phyloP scores from a whole-genome alignment of 2,888 invertebrate species.

The Campoletis raptor region DNA sequence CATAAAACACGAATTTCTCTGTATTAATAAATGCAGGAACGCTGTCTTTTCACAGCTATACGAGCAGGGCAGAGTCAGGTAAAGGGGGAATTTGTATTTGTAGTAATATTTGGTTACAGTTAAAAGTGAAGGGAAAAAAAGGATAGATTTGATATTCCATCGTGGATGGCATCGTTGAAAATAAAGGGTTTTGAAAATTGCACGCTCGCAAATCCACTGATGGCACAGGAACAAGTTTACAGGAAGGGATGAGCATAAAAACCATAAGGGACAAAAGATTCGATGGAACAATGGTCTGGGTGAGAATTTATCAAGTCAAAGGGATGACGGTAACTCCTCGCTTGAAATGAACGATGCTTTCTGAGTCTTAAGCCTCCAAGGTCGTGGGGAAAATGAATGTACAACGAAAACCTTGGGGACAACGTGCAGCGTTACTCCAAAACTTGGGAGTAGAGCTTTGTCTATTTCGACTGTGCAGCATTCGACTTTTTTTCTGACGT shows the following conservation, averaged over 20 bases:
- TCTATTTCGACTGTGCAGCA: too few species aligned
- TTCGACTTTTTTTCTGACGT: too few species aligned
- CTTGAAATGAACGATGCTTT: background rate
- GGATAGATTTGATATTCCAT: background rate
- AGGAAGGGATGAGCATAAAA: background rate
- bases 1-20: slow-evolving; percentile 52
- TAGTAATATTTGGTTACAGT: background rate
- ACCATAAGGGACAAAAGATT: background rate
- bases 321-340: too few species aligned
- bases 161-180: background rate
- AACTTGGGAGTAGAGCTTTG: too few species aligned
- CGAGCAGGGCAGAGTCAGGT: slow-evolving; percentile 16
- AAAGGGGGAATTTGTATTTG: background rate
- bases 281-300: background rate
- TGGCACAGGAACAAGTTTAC: background rate
- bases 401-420: too few species aligned
- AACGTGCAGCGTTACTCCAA: too few species aligned
- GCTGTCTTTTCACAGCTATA: slow-evolving; percentile 48
- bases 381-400: background rate
- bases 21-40: slow-evolving; percentile 53
- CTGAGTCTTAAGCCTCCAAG: background rate
- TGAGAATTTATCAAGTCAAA: background rate
- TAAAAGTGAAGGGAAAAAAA: slow-evolving; percentile 9
- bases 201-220: background rate
- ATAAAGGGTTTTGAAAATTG: background rate